Base-by-base conservation (phyloP, 2,888 invertebrate species). In the Pocota personata region DNA sequence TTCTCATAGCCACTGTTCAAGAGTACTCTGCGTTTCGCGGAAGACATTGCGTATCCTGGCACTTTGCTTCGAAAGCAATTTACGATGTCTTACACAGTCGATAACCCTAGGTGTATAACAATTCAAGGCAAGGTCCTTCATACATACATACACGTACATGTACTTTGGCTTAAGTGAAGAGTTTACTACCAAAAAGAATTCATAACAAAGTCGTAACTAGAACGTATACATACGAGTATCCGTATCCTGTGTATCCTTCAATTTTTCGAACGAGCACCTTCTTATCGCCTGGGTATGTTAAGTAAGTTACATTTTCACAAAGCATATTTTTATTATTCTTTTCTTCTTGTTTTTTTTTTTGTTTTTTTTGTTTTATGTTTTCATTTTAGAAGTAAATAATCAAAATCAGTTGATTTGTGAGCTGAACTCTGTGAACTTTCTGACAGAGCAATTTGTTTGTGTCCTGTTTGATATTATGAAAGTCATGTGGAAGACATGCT, bases 341-440 rank as follows among this genome's bases (percentile, higher is more conserved):
- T 46, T 16, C 16, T 16, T 19, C 3, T 7, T 32, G 4, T 10
- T 21, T 19, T 2, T 19, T 16, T 12, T 12, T 14, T 21, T 27
- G 3, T n/a, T 7, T 7, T 24, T 37, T 35, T 48, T 76, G 76
- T 66, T 62, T 60, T 52, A 75, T 66, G 52, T 60, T 40, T 69
- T 52, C 69, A 32, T 67, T 67, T 57, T 58, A 14, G 14, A 57
- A 50, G 66, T 48, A 67, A 76, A 76, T 67, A 78, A 69, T 27
- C 37, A 16, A 69, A 78, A 78, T 78, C 69, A 69, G 77, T 71
- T 78, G 67, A 78, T 78, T 78, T 78, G 77, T 43, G 52, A 52
- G 24, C 37, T 60, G 60, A 19, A 32, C 32, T 27, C 16, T 37
- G 16, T 57, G 64, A 75, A 50, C 75, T 57, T 4, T 3, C 50